phyloP scores from a whole-genome alignment of 2,113 vertebrate genomes.

The Saguinus imperator region DNA sequence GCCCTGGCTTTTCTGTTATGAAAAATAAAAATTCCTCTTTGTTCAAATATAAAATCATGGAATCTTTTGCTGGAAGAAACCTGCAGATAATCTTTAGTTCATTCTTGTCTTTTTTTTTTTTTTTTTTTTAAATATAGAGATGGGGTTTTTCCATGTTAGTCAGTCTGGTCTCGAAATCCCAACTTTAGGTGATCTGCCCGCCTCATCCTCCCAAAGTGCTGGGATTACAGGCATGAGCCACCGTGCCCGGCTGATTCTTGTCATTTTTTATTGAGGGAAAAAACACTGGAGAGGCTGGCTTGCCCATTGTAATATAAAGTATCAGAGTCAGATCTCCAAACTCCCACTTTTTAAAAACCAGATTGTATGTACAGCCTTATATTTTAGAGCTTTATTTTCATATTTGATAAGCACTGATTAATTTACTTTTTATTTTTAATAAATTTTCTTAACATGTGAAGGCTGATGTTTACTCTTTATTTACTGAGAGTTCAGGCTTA shows the following conservation, averaged over 20 bases:
- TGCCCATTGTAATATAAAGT: neutral
- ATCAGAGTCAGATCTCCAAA: neutral
- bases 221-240: too few species aligned
- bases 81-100: conserved; percentile 38
- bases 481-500: neutral
- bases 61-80: conserved; percentile 32
- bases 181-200: too few species aligned
- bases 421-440: conserved; percentile 3
- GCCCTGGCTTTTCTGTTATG: conserved; percentile 23
- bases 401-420: conserved; percentile 7
- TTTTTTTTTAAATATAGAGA: too few species aligned
- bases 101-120: neutral
- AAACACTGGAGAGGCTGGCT: neutral
- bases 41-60: neutral
- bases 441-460: neutral
- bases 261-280: neutral
- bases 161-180: too few species aligned
- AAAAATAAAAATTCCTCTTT: neutral
- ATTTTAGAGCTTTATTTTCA: conserved; percentile 53
- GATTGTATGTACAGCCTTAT: neutral
- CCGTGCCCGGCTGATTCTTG: neutral
- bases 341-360: neutral
- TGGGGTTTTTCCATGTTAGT: too few species aligned
- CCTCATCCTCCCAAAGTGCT: too few species aligned
- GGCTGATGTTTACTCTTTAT: conserved; percentile 39